phyloP scores from a whole-genome alignment of 35 echinoderm and acorn worm genomes.

The Ptychodera flava region DNA sequence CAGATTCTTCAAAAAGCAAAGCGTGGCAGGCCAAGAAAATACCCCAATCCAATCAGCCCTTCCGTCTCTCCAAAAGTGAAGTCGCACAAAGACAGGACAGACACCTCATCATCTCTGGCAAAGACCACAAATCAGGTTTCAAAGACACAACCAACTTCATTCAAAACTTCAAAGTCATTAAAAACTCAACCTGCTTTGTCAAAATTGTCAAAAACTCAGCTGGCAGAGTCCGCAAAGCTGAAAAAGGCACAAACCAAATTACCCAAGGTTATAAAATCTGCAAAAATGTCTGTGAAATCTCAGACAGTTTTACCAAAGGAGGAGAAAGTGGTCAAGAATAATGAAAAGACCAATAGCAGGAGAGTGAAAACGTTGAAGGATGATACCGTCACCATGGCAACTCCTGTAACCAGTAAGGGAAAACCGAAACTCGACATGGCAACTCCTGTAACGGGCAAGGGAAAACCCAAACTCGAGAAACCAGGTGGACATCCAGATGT shows the following conservation, averaged over 20 bases:
- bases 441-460: not conserved
- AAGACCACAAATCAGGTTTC: no score
- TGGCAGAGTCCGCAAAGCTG: not conserved
- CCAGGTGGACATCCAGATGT: not conserved
- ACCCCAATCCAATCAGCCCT: not conserved
- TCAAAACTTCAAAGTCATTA: not conserved
- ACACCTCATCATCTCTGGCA: no score
- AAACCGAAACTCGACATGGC: not conserved
- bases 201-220: constrained; percentile 11
- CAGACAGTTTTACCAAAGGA: not conserved
- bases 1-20: constrained; percentile 8
- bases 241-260: not conserved
- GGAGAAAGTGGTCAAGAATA: not conserved
- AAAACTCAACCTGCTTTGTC: not conserved
- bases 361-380: not conserved
- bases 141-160: no score
- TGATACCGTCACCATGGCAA: not conserved
- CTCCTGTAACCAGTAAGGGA: not conserved
- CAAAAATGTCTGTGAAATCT: not conserved
- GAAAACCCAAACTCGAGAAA: constrained; percentile 22
- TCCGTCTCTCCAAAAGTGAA: not conserved
- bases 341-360: not conserved
- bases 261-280: not conserved
- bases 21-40: not conserved
- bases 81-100: constrained; percentile 26